These are phyloP conservation scores for Digitonthophagus gazella DNA, from an alignment of 2,888 invertebrate species.

Conservation along the genomic window DNA sequence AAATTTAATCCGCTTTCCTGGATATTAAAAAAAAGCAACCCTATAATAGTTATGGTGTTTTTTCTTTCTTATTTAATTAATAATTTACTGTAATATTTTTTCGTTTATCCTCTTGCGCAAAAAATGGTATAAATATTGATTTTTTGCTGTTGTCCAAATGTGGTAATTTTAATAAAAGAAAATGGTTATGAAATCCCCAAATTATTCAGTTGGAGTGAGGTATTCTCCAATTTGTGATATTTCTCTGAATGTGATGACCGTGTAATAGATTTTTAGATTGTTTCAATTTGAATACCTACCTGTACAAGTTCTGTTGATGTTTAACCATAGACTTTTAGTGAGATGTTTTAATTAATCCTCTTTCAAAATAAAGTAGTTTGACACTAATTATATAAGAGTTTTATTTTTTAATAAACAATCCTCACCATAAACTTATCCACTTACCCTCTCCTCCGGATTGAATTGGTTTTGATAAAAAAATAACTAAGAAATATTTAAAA, in stretches of 20 bases:
- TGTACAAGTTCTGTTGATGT: slow-evolving; percentile 50
- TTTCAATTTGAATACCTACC: slow-evolving; percentile 49
- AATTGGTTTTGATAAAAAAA: no score
- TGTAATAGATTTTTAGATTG: slow-evolving; percentile 51
- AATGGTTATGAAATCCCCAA: slow-evolving; percentile 44
- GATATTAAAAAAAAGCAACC: neutral
- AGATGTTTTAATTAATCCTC: slow-evolving; percentile 51
- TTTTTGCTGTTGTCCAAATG: neutral
- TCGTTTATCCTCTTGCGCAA: neutral
- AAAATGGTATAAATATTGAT: slow-evolving; percentile 18
- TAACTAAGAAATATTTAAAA: no score
- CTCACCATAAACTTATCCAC: no score
- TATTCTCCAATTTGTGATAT: slow-evolving; percentile 51
- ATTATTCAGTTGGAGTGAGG: slow-evolving; percentile 43
- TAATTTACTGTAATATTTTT: neutral
- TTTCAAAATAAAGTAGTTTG: slow-evolving; percentile 47
- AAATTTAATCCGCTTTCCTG: neutral
- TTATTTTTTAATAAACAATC: no score
- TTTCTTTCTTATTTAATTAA: slow-evolving; percentile 1
- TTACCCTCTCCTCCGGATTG: no score
- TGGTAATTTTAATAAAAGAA: slow-evolving; percentile 22
- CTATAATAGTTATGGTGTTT: neutral
- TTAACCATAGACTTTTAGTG: slow-evolving; percentile 52
- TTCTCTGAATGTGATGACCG: slow-evolving; percentile 52
- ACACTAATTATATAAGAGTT: neutral